Conservation (phyloP, 2,797 vertebrate species). For the Cuculus canorus region DNA sequence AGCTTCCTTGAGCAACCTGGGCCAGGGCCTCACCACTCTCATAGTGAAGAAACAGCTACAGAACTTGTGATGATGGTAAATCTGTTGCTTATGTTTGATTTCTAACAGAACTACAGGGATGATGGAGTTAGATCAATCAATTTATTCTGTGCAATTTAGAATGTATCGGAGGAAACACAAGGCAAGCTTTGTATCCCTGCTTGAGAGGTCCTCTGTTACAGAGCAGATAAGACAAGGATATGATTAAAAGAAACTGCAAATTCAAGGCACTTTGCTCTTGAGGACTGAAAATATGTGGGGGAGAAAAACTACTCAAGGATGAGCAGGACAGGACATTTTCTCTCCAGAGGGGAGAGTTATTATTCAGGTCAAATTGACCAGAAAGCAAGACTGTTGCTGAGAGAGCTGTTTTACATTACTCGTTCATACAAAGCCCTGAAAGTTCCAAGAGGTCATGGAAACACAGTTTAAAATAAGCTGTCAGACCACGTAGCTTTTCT, state of each 20-base stretch:
- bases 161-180: neutral
- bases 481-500: neutral
- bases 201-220: neutral
- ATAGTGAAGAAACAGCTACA: no score
- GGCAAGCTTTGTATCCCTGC: neutral
- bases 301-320: neutral
- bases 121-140: neutral
- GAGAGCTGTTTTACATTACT: neutral
- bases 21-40: no score
- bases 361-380: conserved; percentile 2
- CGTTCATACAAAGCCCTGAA: neutral
- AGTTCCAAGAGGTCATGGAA: neutral
- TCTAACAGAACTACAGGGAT: neutral
- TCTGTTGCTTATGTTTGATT: neutral
- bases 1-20: no score
- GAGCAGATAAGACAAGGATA: neutral
- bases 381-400: neutral
- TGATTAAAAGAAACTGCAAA: neutral
- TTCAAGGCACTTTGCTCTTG: neutral
- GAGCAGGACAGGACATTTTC: neutral
- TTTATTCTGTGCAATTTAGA: neutral
- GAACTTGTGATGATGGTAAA: neutral
- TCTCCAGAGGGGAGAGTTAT: neutral
- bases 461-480: neutral
- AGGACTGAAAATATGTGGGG: neutral